Base-by-base conservation (phyloP, 2,888 invertebrate genomes). In the Chloroclysta siterata region DNA sequence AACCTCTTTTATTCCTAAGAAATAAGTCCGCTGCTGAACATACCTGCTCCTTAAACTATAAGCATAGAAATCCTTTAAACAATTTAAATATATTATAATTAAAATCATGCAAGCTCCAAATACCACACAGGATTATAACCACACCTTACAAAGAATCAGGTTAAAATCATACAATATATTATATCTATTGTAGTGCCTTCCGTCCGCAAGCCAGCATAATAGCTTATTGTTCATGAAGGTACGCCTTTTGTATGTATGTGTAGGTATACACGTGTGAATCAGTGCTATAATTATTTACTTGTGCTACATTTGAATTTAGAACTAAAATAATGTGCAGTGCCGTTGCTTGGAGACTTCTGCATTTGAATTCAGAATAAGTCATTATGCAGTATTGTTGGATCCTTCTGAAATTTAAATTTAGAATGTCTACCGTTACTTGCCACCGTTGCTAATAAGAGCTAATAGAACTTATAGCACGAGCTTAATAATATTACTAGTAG, bases 191-290 rank as follows among this genome's bases (percentile, higher is more conserved):
- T 64, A 22, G 52, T 33, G 63, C 57, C 69, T 66, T 65, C 65
- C 71, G 68, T 63, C 62, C 64, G 50, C 46, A 33, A 54, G 56
- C 8, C 47, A 59, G 42, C 47, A 63, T 73, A 74, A 72, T 72
- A 60, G 71, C 42, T 65, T 57, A 74, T 74, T 74, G 74, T 73
- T 70, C 67, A 59, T 62, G 58, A 33, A 57, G 33, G 15, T 68
- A 70, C 73, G 71, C 71, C 73, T 70, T 69, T 65, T 61, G 52
- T n/a, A n/a, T 15, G 44, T 44, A 33, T 39, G 36, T 39, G 33
- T 39, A 0, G 36, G 59, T 68, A 70, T 62, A 48, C 53, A 58
- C 53, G 65, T 72, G 69, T 70, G 68, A 66, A 69, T 64, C 54
- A 63, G 55, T 39, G 33, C 51, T 42, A 42, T 6, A 60, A 60